Evolutionary conservation across 2,888 invertebrate species (phyloP).

Genomic region (Spialia ferax): DNA sequence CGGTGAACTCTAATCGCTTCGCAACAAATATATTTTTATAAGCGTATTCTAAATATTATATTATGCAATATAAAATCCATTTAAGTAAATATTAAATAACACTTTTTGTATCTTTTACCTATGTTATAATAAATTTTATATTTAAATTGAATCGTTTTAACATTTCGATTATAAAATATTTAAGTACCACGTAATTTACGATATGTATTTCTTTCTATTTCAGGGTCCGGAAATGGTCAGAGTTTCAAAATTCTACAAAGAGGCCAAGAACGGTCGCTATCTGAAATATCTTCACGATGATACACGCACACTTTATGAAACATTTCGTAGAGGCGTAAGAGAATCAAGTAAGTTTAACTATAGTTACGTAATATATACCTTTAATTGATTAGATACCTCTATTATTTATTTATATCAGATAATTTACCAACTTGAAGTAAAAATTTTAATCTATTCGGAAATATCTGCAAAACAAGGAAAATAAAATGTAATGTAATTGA

Average conservation of each 20-base stretch:
- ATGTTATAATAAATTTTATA: background rate
- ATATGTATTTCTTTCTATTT: conserved; percentile 65
- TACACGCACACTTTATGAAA: conserved; percentile 95
- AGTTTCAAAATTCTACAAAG: conserved; percentile 96
- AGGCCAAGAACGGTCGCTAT: conserved; percentile 95
- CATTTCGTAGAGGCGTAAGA: conserved; percentile 96
- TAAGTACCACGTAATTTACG: too few relatives aligned
- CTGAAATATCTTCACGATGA: conserved; percentile 95
- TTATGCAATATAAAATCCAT: background rate
- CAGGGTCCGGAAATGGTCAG: conserved; percentile 96
- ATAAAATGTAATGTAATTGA: too few relatives aligned
- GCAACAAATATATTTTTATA: background rate
- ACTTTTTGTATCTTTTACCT: background rate
- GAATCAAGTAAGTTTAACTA: conserved; percentile 92
- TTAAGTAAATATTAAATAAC: too few relatives aligned
- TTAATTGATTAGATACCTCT: too few relatives aligned
- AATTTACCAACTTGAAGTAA: too few relatives aligned
- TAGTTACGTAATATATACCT: too few relatives aligned
- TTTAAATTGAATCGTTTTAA: background rate
- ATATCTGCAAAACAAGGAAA: too few relatives aligned
- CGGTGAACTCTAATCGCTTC: conserved; percentile 57
- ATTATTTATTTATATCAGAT: too few relatives aligned
- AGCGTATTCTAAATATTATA: background rate
- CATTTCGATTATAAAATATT: background rate
- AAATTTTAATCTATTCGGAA: too few relatives aligned